These are phyloP conservation scores for Aldabrachelys gigantea DNA, from an alignment of 2,113 vertebrate genomes.

Conservation along the genomic window DNA sequence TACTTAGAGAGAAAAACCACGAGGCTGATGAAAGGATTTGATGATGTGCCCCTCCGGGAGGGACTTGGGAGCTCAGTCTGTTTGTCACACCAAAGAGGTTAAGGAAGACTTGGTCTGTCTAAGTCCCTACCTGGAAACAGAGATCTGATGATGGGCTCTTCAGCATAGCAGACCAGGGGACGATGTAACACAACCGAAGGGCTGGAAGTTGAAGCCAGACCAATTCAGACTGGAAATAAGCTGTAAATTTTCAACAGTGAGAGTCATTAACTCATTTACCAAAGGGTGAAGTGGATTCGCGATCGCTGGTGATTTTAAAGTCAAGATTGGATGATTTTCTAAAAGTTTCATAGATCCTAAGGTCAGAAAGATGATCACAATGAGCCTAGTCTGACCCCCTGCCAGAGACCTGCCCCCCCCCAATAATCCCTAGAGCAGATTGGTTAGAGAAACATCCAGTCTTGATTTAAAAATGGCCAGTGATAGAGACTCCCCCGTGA, in stretches of 20 bases:
- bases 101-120: background rate
- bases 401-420: background rate
- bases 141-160: background rate
- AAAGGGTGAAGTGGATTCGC: background rate
- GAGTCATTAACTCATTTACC: background rate
- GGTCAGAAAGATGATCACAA: background rate
- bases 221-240: background rate
- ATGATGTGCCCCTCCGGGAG: rapidly evolving
- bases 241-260: background rate
- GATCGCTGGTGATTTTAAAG: background rate
- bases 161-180: background rate
- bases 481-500: background rate
- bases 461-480: background rate
- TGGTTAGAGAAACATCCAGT: background rate
- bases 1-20: too few species aligned
- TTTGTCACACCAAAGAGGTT: background rate
- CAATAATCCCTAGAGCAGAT: background rate
- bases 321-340: background rate
- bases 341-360: background rate
- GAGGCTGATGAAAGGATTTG: background rate
- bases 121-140: background rate
- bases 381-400: background rate
- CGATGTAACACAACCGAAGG: rapidly evolving
- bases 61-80: background rate
- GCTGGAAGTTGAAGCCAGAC: background rate